phyloP scores from a whole-genome alignment of 1,140 invertebrate species.

The Bathynomus jamesi region DNA sequence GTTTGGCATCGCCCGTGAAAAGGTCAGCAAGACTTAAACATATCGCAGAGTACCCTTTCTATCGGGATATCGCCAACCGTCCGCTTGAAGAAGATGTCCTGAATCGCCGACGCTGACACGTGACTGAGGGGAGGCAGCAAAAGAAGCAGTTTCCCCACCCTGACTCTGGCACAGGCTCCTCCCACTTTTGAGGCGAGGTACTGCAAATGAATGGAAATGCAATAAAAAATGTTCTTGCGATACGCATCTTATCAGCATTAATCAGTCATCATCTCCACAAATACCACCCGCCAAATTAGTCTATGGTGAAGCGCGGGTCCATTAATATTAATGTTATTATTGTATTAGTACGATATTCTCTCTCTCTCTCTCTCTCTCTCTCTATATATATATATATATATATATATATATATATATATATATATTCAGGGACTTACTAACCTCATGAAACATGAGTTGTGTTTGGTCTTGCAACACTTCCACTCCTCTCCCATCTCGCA shows the following conservation, averaged over 20 bases:
- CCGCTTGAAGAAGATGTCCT: conserved; percentile 60
- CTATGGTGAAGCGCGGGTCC: not conserved
- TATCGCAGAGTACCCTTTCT: conserved; percentile 57
- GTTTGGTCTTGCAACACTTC: conserved; percentile 69
- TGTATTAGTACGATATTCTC: not conserved
- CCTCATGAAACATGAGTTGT: conserved; percentile 61
- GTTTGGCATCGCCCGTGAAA: too few species aligned
- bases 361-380: too few species aligned
- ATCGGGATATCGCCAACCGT: conserved; percentile 62
- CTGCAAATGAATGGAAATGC: conserved; percentile 24
- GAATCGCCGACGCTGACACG: conserved; percentile 50
- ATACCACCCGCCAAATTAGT: not conserved
- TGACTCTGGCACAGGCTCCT: conserved; percentile 47
- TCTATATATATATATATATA: not conserved
- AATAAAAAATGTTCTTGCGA: not conserved
- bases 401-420: not conserved
- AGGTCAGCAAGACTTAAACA: conserved; percentile 45
- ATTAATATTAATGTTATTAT: conserved; percentile 5
- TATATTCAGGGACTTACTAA: not conserved
- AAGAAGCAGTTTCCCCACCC: conserved; percentile 63
- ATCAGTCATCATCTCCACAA: not conserved
- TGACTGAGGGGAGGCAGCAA: conserved; percentile 55
- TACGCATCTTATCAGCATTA: conserved; percentile 43
- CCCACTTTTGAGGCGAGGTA: conserved; percentile 34
- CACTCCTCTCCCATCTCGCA: conserved; percentile 55